phyloP scores from a whole-genome alignment of 2,888 invertebrate genomes.

The Drosophila barbarae region DNA sequence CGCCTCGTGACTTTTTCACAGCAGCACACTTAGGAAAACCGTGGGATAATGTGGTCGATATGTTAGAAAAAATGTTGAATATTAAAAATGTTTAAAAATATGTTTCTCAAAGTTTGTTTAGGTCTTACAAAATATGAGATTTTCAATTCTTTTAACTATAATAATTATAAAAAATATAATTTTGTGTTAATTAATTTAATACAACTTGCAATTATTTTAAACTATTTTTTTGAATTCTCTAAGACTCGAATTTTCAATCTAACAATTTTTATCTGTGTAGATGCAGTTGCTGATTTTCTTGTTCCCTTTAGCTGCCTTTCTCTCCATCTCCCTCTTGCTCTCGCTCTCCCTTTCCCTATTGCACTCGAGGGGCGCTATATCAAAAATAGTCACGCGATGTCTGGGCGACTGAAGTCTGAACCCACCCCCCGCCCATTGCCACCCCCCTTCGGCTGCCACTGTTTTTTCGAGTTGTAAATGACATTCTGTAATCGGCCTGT shows the following conservation, averaged over 20 bases:
- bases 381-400: constrained; percentile 64
- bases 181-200: too few relatives aligned
- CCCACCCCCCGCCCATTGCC: constrained; percentile 1
- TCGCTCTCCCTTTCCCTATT: constrained; percentile 22
- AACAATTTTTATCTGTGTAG: constrained; percentile 17
- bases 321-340: constrained; percentile 24
- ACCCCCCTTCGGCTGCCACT: constrained; percentile 1
- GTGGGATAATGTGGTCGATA: neutral
- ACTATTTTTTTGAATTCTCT: too few relatives aligned
- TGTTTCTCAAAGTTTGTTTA: too few relatives aligned
- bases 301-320: constrained; percentile 32
- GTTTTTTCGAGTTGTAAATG: constrained; percentile 15
- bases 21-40: constrained; percentile 9
- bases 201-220: too few relatives aligned
- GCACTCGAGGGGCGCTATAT: constrained; percentile 12
- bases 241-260: too few relatives aligned
- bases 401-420: constrained; percentile 22
- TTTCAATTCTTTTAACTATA: too few relatives aligned
- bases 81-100: neutral
- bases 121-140: too few relatives aligned
- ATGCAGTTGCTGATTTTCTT: constrained; percentile 41
- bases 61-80: neutral
- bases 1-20: constrained; percentile 36
- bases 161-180: too few relatives aligned
- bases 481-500: constrained; percentile 39